phyloP scores from a whole-genome alignment of 2,797 vertebrate species.

The Hoplostethus atlanticus region DNA sequence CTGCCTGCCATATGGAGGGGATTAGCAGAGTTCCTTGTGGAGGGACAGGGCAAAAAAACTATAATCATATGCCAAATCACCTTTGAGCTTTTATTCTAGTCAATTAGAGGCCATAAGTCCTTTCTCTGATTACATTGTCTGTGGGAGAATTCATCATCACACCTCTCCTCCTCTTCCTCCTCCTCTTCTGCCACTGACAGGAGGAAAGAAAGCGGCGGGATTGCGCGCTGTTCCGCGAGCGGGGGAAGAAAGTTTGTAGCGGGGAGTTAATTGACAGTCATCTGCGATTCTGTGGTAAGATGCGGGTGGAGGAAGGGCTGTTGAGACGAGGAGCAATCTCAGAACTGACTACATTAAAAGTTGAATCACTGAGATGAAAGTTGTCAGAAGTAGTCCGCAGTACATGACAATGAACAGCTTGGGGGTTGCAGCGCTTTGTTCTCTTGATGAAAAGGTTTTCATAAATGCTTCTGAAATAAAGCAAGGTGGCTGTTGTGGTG shows the following conservation, averaged over 20 bases:
- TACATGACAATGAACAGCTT: conserved; percentile 56
- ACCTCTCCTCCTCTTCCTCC: conserved; percentile 31
- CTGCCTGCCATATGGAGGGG: conserved; percentile 35
- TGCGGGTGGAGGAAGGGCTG: conserved; percentile 50
- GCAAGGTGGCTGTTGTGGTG: conserved; percentile 39
- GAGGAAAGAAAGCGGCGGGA: conserved; percentile 11
- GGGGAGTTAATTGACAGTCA: conserved; percentile 60
- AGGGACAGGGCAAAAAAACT: not conserved
- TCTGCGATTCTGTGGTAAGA: conserved; percentile 62
- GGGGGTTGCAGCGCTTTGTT: conserved; percentile 45
- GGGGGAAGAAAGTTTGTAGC: conserved; percentile 49
- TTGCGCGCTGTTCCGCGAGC: conserved; percentile 34
- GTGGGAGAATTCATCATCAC: conserved; percentile 40
- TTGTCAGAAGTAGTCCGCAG: conserved; percentile 61
- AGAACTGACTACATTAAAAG: conserved; percentile 66
- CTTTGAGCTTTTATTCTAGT: conserved; percentile 37
- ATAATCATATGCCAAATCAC: conserved; percentile 17
- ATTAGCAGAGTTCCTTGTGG: conserved; percentile 32
- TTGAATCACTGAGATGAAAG: conserved; percentile 63
- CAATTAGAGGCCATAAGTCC: conserved; percentile 43
- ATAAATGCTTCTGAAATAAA: conserved; percentile 32
- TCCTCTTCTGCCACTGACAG: conserved; percentile 18
- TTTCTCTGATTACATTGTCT: conserved; percentile 53
- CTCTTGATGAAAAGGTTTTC: conserved; percentile 39
- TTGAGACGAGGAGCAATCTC: conserved; percentile 62